A percentile compares a stretch with the other conserved stretches of the same genome.
Conservation (phyloP, 2,113 vertebrate species). For the Stegostoma tigrinum region DNA sequence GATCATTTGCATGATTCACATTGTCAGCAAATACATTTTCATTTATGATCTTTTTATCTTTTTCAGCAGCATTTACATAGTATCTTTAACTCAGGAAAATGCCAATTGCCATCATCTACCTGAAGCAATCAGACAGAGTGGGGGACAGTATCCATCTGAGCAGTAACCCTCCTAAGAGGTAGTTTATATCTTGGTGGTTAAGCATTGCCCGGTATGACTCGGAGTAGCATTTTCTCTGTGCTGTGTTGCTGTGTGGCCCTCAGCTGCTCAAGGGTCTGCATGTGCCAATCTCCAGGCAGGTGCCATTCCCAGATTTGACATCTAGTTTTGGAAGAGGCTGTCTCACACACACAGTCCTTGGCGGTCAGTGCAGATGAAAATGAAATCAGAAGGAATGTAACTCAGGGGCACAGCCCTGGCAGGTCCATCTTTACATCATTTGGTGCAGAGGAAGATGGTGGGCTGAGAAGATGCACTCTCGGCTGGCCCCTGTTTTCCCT, state of each 20-base stretch:
- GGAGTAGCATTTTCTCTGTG: too few relatives aligned
- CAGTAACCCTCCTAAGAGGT: neutral
- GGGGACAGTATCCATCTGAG: neutral
- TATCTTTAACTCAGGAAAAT: neutral
- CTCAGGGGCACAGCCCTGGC: neutral
- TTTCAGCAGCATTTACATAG: neutral
- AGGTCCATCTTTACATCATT: neutral
- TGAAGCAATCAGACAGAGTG: neutral
- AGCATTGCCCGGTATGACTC: too few relatives aligned
- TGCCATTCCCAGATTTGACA: too few relatives aligned
- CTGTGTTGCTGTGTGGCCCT: too few relatives aligned
- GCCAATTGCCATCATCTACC: neutral
- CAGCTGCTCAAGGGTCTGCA: too few relatives aligned
- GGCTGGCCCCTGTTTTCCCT: neutral
- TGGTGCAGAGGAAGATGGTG: neutral
- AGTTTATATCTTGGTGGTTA: neutral
- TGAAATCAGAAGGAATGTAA: too few relatives aligned
- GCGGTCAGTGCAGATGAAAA: too few relatives aligned
- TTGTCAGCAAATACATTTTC: neutral
- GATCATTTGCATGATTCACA: neutral
- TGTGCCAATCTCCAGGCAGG: too few relatives aligned
- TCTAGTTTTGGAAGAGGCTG: too few relatives aligned
- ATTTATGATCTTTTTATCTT: neutral
- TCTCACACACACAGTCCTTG: too few relatives aligned
- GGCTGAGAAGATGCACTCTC: neutral